Percentiles rank a stretch among this genome's conserved stretches.
phyloP scores from a whole-genome alignment of 2,888 invertebrate species.

The Polydrusus tereticollis region DNA sequence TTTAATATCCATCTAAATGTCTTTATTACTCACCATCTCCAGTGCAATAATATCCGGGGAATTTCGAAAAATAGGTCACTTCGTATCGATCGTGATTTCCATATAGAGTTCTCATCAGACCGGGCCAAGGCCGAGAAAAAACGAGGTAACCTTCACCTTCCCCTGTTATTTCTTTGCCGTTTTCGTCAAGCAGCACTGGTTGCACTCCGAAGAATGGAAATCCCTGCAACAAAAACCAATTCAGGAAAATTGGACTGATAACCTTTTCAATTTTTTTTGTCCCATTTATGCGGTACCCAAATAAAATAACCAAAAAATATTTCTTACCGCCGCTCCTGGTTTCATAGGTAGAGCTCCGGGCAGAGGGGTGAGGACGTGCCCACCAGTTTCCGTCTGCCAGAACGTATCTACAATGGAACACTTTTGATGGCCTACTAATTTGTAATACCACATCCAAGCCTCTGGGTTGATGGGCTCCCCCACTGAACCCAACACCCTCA shows the following conservation, averaged over 20 bases:
- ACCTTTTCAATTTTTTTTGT: background rate
- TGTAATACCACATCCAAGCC: slow-evolving; percentile 97
- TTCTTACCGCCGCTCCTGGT: slow-evolving; percentile 95
- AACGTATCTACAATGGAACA: slow-evolving; percentile 98
- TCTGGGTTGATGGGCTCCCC: slow-evolving; percentile 99
- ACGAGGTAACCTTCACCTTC: slow-evolving; percentile 96
- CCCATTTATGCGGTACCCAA: background rate
- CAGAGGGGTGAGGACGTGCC: slow-evolving; percentile 95
- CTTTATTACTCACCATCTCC: slow-evolving; percentile 92
- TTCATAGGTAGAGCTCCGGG: slow-evolving; percentile 98
- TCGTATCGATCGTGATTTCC: slow-evolving; percentile 92
- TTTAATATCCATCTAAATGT: slow-evolving; percentile 16
- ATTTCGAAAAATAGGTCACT: slow-evolving; percentile 94
- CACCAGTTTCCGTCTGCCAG: slow-evolving; percentile 99
- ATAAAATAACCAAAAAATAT: background rate
- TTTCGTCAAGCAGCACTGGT: slow-evolving; percentile 88
- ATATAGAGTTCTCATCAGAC: slow-evolving; percentile 95
- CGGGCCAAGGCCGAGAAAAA: slow-evolving; percentile 97
- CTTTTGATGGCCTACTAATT: slow-evolving; percentile 81
- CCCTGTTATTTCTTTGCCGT: slow-evolving; percentile 86
- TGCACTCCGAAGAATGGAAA: slow-evolving; percentile 98
- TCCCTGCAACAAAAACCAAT: slow-evolving; percentile 71
- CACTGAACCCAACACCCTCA: slow-evolving; percentile 93
- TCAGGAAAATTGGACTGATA: too few relatives aligned
- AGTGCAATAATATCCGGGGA: slow-evolving; percentile 97